Evolutionary conservation across 2,888 invertebrate species (phyloP).

Genomic region (Metopia argyrocephala): DNA sequence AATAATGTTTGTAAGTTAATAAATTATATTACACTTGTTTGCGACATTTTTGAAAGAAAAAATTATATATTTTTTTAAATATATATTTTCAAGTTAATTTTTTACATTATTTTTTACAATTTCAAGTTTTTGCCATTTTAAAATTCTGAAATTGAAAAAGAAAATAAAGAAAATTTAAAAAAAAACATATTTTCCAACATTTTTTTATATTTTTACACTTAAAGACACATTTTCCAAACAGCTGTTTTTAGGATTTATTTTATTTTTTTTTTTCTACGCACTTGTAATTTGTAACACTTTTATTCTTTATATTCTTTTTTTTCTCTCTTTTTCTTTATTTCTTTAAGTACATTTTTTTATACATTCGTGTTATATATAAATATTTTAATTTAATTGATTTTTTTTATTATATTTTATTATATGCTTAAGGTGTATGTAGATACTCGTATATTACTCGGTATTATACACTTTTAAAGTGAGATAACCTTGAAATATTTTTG

Average conservation of each 20-base stretch:
- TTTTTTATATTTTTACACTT: neutral
- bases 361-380: conserved; percentile 26
- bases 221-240: too few relatives aligned
- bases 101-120: conserved; percentile 1
- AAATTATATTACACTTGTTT: neutral
- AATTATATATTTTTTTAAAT: conserved; percentile 16
- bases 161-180: neutral
- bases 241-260: conserved; percentile 12
- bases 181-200: too few relatives aligned
- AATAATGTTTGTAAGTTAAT: neutral
- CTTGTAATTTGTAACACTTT: neutral
- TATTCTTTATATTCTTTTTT: neutral
- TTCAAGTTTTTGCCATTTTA: conserved; percentile 52
- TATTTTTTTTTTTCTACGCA: conserved; percentile 17
- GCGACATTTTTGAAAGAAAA: neutral
- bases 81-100: neutral
- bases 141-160: conserved; percentile 21
- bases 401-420: conserved; percentile 21
- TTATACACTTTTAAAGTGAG: conserved; percentile 51
- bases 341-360: conserved; percentile 44
- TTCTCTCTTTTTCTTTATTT: conserved; percentile 18
- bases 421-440: conserved; percentile 41
- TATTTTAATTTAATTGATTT: too few relatives aligned
- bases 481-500: conserved; percentile 63
- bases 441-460: neutral